Base-by-base conservation (phyloP, 2,888 invertebrate species). In the Electrophaes corylata region DNA sequence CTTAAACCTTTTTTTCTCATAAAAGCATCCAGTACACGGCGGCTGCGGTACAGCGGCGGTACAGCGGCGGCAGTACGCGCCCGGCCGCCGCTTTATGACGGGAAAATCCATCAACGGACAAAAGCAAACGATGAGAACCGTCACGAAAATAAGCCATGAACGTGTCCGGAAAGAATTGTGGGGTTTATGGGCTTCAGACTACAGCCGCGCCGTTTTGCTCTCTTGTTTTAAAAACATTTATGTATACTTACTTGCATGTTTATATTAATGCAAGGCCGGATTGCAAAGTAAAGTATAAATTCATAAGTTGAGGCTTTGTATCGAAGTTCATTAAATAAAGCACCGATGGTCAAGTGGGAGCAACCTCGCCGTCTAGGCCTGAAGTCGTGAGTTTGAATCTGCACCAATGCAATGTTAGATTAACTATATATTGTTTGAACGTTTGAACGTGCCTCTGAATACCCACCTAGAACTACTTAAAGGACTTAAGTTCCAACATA, bases 121-220 rank as follows among this genome's bases (percentile, higher is more conserved):
- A 75, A 75, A 75, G 76, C 73, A 76, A 79, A 73, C 69, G 75
- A 71, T 57, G 67, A 71, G 64, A 52, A 39, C 62, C 67, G 67
- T 43, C 62, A 50, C 56, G 51, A 43, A 62, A 66, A 66, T 62
- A 66, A 67, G 69, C 64, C 70, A 65, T 68, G 67, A 65, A 56
- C 66, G 64, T 49, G 62, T 60, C 52, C 56, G 40, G 31, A 26
- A 48, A 26, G 47, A 41, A 55, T 45, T 45, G 39, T 43, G 8
- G 4, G 48, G 20, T 18, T 39, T 35, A 49, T 19, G 10, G 49
- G 40, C n/a, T 20, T 20, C 19, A 12, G 12, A 19, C 31, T 45
- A 19, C 12, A 10, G 26, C 26, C 26, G 10, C 20, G 33, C 33
- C 46, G 19, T n/a, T 45, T 26, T 14, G 40, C 12, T 14, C 12